Conservation (phyloP, 2,113 vertebrate genomes). For the Myrmecobius fasciatus region DNA sequence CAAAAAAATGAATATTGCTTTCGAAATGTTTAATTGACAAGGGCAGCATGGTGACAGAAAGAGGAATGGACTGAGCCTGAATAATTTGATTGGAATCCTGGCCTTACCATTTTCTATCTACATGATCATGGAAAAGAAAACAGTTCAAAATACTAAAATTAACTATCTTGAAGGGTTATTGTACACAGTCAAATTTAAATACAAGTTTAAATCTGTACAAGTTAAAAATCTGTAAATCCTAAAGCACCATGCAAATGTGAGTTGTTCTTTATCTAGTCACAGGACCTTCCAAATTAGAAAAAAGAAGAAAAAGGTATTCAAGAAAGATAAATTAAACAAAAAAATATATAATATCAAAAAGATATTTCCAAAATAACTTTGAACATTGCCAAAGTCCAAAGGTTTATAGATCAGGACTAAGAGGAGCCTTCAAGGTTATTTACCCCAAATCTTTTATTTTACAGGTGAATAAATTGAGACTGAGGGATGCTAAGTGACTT, state of each 20-base stretch:
- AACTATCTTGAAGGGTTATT: neutral
- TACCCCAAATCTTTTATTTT: neutral
- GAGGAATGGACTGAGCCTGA: neutral
- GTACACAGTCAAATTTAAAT: too few relatives aligned
- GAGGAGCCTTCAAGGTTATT: neutral
- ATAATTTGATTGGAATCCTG: neutral
- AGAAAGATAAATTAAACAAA: neutral
- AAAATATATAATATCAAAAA: neutral
- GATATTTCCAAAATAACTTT: neutral
- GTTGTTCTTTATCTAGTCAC: neutral
- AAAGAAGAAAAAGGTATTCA: neutral
- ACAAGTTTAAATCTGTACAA: too few relatives aligned
- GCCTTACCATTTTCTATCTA: neutral
- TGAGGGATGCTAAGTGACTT: neutral
- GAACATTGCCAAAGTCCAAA: neutral
- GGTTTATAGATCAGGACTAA: neutral
- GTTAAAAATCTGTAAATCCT: neutral
- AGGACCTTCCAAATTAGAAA: neutral
- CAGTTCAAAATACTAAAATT: neutral
- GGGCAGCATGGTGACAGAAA: neutral
- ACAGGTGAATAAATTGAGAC: neutral
- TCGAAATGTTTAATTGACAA: neutral
- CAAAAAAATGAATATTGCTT: constrained; percentile 30
- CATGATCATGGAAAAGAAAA: neutral
- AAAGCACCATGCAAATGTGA: neutral